These are phyloP conservation scores for Poeciliopsis gracilis DNA, from an alignment of 2,797 vertebrate genomes.

Conservation along the genomic window DNA sequence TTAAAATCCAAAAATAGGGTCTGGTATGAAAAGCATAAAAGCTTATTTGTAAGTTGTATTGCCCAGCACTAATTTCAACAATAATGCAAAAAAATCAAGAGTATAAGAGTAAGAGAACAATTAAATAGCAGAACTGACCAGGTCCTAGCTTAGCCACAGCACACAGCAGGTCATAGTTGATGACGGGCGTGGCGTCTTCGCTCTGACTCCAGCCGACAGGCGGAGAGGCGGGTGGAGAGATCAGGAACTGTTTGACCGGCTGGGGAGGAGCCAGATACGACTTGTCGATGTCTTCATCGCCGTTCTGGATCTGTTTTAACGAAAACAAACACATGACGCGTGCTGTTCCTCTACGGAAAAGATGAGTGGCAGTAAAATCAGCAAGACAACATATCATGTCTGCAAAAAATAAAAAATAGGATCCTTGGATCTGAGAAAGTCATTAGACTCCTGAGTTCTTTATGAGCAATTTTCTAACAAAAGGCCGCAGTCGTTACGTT, in stretches of 20 bases:
- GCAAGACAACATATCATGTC: not conserved
- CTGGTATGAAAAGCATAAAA: too few relatives aligned
- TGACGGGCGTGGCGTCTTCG: slow-evolving; percentile 91
- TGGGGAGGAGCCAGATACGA: slow-evolving; percentile 93
- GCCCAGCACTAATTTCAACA: too few relatives aligned
- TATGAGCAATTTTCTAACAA: not conserved
- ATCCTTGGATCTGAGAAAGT: not conserved
- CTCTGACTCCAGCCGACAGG: slow-evolving; percentile 97
- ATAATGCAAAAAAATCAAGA: not conserved
- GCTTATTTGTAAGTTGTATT: too few relatives aligned
- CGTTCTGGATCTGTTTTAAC: slow-evolving; percentile 84
- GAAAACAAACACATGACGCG: not conserved
- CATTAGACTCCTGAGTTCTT: not conserved
- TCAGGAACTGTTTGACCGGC: slow-evolving; percentile 95
- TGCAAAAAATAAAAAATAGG: not conserved
- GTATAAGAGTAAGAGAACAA: too few relatives aligned
- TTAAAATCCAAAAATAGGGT: too few relatives aligned
- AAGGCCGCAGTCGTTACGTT: slow-evolving; percentile 17
- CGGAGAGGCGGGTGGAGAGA: slow-evolving; percentile 94
- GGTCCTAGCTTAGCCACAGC: slow-evolving; percentile 97
- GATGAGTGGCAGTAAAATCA: not conserved
- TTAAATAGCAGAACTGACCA: slow-evolving; percentile 76
- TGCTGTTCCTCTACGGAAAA: not conserved
- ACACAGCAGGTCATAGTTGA: slow-evolving; percentile 97
- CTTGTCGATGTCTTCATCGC: slow-evolving; percentile 88